Conservation (phyloP, 2,797 vertebrate genomes). For the Sebastes iracundus region DNA sequence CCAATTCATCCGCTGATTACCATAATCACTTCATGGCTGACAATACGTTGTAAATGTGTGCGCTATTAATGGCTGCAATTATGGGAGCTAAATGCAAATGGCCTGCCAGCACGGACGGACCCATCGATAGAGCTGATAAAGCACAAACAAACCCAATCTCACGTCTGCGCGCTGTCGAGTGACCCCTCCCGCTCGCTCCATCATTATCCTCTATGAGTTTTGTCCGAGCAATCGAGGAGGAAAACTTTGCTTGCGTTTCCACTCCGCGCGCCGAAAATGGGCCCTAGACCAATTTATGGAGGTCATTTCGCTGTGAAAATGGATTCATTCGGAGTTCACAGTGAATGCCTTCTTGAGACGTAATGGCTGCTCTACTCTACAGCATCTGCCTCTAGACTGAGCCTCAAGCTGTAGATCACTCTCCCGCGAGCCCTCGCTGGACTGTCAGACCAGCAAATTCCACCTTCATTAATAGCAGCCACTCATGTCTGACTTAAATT, state of each 20-base stretch:
- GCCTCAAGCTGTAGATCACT: slow-evolving; percentile 68
- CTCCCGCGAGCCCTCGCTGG: slow-evolving; percentile 68
- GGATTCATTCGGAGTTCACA: slow-evolving; percentile 54
- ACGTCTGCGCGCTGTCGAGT: not conserved
- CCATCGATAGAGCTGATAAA: slow-evolving; percentile 49
- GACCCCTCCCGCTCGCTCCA: slow-evolving; percentile 14
- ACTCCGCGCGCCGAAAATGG: slow-evolving; percentile 22
- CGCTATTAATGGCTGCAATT: slow-evolving; percentile 80
- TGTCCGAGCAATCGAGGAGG: slow-evolving; percentile 25
- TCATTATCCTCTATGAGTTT: slow-evolving; percentile 38
- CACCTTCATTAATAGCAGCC: slow-evolving; percentile 80
- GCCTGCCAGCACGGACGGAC: slow-evolving; percentile 19
- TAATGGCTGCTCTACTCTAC: slow-evolving; percentile 44
- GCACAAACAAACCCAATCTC: slow-evolving; percentile 41
- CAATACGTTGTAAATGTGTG: slow-evolving; percentile 74
- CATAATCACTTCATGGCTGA: slow-evolving; percentile 80
- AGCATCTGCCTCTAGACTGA: slow-evolving; percentile 32
- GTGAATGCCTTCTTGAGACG: slow-evolving; percentile 56
- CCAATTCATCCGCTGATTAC: slow-evolving; percentile 68
- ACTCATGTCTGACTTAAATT: slow-evolving; percentile 80
- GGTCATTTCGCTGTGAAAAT: slow-evolving; percentile 61
- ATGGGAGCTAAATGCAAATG: slow-evolving; percentile 76
- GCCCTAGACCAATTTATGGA: slow-evolving; percentile 41
- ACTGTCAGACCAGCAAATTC: slow-evolving; percentile 70
- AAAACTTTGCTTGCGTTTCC: slow-evolving; percentile 32